These are phyloP conservation scores for Nothoprocta perdicaria DNA, from an alignment of 2,113 vertebrate species.

Conservation along the genomic window DNA sequence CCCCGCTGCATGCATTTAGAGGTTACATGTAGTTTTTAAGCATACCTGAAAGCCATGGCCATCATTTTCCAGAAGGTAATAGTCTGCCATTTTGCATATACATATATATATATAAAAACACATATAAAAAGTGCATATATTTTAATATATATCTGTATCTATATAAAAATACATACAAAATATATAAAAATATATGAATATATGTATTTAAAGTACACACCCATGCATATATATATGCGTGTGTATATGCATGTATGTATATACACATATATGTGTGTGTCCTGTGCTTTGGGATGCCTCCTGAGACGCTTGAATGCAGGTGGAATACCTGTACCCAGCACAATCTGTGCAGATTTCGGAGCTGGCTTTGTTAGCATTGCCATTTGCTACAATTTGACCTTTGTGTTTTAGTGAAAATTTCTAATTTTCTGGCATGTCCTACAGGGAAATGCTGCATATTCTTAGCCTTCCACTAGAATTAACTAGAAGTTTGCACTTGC, in stretches of 20 bases:
- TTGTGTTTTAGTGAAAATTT: slow-evolving; percentile 16
- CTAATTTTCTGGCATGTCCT: slow-evolving; percentile 16
- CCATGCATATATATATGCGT: neutral
- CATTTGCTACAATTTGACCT: slow-evolving; percentile 17
- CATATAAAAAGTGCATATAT: neutral
- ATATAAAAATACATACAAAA: no score
- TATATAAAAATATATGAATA: neutral
- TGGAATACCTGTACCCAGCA: neutral
- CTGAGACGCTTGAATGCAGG: neutral
- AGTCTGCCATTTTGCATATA: neutral
- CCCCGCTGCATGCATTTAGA: neutral
- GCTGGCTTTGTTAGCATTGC: neutral
- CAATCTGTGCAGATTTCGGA: slow-evolving; percentile 8
- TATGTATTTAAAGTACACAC: no score
- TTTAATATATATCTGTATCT: no score
- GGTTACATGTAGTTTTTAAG: neutral
- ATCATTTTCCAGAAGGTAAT: neutral
- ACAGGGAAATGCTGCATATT: neutral
- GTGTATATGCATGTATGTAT: no score
- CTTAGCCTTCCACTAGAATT: neutral
- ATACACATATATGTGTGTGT: no score
- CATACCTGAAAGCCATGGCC: neutral
- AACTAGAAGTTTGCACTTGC: neutral
- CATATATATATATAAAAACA: no score
- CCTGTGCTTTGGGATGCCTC: neutral